Base-by-base conservation (phyloP, 2,113 vertebrate genomes). In the Psilopogon haemacephalus region DNA sequence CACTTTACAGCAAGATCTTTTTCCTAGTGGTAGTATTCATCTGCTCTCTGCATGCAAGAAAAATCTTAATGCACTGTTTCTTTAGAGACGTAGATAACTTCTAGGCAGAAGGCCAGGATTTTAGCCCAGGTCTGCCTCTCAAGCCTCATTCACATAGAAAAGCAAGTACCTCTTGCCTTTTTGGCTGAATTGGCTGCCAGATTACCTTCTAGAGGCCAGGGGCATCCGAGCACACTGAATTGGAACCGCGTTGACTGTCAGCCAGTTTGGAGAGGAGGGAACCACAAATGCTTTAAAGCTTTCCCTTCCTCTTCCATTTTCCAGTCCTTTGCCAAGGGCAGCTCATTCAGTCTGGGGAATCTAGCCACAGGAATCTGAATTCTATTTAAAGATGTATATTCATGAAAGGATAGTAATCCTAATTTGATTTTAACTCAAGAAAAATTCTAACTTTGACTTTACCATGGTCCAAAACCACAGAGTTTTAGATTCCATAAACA, bases 291-390 rank as follows among this genome's bases (percentile, higher is more conserved):
- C 35, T 90, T 65, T 79, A 95, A 82, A 90, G 37, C 46, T 52
- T 86, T 92, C 37, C 32, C 86, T 95, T 93, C 84, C 94, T 86
- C 85, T 90, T 74, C 81, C 60, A 92, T 87, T 92, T 94, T 93
- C 48, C 67, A 94, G 46, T n/a, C 46, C 20, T 85, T 90, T 91
- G 92, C 92, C 94, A 96, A 82, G 67, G 69, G 68, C 70, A 90
- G 77, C 48, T 84, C 52, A n/a, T 78, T 93, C 73, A 72, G 71
- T 63, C 92, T 52, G 64, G 74, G 68, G 81, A 92, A 90, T 80
- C 91, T 27, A 69, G 74, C 89, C 92, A 84, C 86, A 95, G 92
- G 92, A 96, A 93, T 94, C 46, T 70, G 89, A 70, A 93, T 86
- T 73, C 89, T 73, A 79, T 90, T 94, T 96, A 87, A 95, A 94